Evolutionary conservation across 1,140 invertebrate genomes (phyloP).

Genomic region (Lordiphosa stackelbergi): DNA sequence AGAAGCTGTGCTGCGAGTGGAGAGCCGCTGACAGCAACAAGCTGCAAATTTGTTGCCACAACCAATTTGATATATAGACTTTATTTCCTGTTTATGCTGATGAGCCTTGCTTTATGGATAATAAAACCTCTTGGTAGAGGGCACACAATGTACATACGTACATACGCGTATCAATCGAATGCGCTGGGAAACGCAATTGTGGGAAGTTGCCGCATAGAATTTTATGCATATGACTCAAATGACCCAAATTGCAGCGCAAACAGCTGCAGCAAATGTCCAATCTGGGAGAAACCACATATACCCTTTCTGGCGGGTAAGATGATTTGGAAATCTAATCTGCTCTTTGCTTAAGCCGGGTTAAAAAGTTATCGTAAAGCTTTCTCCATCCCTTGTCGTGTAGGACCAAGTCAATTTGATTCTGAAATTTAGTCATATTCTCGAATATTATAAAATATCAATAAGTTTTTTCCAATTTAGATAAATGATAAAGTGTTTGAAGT

Average conservation of each 20-base stretch:
- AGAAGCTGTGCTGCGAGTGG: slow-evolving; percentile 25
- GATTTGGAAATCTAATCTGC: too few relatives aligned
- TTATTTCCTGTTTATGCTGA: slow-evolving; percentile 67
- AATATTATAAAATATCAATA: too few relatives aligned
- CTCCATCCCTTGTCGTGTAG: too few relatives aligned
- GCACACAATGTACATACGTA: background rate
- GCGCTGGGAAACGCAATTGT: slow-evolving; percentile 50
- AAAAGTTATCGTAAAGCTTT: too few relatives aligned
- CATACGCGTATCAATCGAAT: background rate
- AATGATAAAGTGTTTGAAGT: too few relatives aligned
- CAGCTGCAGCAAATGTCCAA: slow-evolving; percentile 38
- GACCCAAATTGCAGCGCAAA: slow-evolving; percentile 70
- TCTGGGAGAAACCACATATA: slow-evolving; percentile 24
- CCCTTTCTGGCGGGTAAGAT: slow-evolving; percentile 9
- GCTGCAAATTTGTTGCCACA: slow-evolving; percentile 54
- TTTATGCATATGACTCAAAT: slow-evolving; percentile 71
- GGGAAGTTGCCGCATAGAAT: slow-evolving; percentile 44
- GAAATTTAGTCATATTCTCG: too few relatives aligned
- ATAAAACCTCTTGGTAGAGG: slow-evolving; percentile 26
- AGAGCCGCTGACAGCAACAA: slow-evolving; percentile 47
- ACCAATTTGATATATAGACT: slow-evolving; percentile 63
- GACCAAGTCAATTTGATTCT: too few relatives aligned
- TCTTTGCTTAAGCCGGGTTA: too few relatives aligned
- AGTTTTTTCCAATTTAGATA: too few relatives aligned
- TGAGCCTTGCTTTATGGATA: slow-evolving; percentile 39